Evolutionary conservation across 2,888 invertebrate species (phyloP).

Genomic region (Pilophorus perplexus): DNA sequence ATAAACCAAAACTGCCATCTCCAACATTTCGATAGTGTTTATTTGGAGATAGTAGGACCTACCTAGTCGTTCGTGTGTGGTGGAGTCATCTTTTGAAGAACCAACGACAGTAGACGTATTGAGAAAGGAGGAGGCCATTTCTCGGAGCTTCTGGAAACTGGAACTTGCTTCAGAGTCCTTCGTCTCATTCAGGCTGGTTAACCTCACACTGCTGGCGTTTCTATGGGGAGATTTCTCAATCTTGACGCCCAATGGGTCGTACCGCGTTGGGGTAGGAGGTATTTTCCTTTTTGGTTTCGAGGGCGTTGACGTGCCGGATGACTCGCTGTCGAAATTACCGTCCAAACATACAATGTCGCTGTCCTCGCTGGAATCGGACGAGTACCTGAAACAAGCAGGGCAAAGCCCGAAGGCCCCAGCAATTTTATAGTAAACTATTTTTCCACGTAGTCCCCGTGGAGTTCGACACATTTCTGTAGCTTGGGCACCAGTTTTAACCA

Average conservation of each 20-base stretch:
- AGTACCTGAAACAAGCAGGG: conserved; percentile 12
- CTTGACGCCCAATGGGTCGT: conserved; percentile 47
- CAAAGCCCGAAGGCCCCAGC: background rate
- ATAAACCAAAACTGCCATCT: no score
- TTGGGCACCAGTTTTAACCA: no score
- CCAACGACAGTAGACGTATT: no score
- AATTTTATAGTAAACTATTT: background rate
- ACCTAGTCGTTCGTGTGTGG: no score
- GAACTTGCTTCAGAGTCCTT: background rate
- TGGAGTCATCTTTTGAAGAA: no score
- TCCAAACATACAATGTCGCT: conserved; percentile 26
- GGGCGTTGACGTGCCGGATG: conserved; percentile 3
- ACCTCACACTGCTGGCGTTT: background rate
- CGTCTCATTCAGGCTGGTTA: background rate
- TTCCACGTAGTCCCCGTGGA: background rate
- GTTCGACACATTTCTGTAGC: no score
- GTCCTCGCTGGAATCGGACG: conserved; percentile 1
- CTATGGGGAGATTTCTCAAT: conserved; percentile 47
- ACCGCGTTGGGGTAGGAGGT: conserved; percentile 40
- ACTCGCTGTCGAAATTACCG: conserved; percentile 17
- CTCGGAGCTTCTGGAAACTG: conserved; percentile 1
- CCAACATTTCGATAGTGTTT: no score
- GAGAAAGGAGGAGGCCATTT: conserved; percentile 15
- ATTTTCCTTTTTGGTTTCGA: conserved; percentile 29
- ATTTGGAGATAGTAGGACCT: no score